Evolutionary conservation across 2,797 vertebrate genomes (phyloP), one percentile per base, ranked within the genome.

Genomic region (Notamacropus eugenii): DNA sequence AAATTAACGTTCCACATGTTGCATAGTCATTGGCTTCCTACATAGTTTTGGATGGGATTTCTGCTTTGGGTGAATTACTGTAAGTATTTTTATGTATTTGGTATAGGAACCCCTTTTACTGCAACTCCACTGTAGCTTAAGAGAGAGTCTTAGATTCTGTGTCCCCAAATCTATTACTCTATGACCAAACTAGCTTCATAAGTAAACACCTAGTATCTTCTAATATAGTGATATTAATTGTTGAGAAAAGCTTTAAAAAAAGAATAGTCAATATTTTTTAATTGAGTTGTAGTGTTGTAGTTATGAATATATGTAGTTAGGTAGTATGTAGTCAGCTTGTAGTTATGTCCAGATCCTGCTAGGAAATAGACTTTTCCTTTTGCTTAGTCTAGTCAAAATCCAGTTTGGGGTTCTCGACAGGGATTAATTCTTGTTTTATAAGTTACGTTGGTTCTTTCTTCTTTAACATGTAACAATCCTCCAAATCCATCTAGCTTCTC

Each of bases 401-500:
- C 12, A 55, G 24, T 56, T 91, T 11, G 50, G 54, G 4, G 12
- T 28, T 91, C 22, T 27, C 10, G 11, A 55, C 4, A 90, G 55
- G 27, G 0, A 82, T 55, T 93, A 58, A 58, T 28, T 91, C 1
- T 16, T 90, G 54, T 67, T 93, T 52, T 58, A 91, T 93, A 91
- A 95, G 90, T 10, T 6, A 5, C 31, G 52, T 94, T 19, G 3
- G 34, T 54, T 93, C 52, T 90, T 46, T 82, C 0, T 90, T 34
- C 13, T 2, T 28, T 90, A 90, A 28, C 90, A 57, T 74, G 28
- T 27, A 40, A 27, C 11, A 58, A 34, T 90, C 46, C 31, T 90
- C 54, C 67, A 90, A 34, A 24, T 74, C n/a, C 34, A 93, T 91
- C 57, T 34, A 46, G 5, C 67, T 96, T 96, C 55, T 59, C 90